phyloP scores from a whole-genome alignment of 37 sponge, comb jelly and placozoan species.

The Oscarella lobularis region DNA sequence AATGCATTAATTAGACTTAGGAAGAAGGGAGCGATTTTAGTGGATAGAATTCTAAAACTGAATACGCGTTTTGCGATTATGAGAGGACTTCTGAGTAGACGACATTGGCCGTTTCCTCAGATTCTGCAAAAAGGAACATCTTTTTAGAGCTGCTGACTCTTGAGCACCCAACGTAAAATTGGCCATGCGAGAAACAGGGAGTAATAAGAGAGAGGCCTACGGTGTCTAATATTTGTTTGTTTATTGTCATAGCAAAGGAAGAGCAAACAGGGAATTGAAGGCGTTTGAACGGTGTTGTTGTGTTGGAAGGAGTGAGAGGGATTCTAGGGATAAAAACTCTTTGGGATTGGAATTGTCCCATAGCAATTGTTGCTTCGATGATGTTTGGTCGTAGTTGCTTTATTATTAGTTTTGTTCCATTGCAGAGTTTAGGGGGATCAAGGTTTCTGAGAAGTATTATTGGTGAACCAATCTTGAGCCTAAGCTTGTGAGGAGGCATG shows the following conservation, averaged over 20 bases:
- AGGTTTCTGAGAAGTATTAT: constrained; percentile 18
- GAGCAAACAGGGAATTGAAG: constrained; percentile 1
- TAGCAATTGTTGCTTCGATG: not conserved
- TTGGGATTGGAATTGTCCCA: not conserved
- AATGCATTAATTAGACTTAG: too few species aligned
- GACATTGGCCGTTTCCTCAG: too few species aligned
- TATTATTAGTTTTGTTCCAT: constrained; percentile 15
- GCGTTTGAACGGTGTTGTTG: not conserved
- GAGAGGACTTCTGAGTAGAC: too few species aligned
- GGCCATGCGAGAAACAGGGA: too few species aligned
- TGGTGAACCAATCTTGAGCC: constrained; percentile 10
- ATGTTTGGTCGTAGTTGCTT: not conserved
- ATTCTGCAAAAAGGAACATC: too few species aligned
- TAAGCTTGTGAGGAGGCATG: constrained; percentile 11
- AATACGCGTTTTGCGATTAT: too few species aligned
- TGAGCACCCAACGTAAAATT: too few species aligned
- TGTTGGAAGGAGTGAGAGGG: not conserved
- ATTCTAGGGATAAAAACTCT: constrained; percentile 1
- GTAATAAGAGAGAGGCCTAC: not conserved
- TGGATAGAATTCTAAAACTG: too few species aligned
- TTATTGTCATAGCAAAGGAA: not conserved
- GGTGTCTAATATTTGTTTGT: not conserved
- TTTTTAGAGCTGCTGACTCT: too few species aligned
- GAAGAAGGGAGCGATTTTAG: too few species aligned
- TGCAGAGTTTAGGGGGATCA: constrained; percentile 12